Percentiles rank a stretch among this genome's conserved stretches.
Conservation (phyloP, 2,797 vertebrate genomes). For the Sparidentex hasta region DNA sequence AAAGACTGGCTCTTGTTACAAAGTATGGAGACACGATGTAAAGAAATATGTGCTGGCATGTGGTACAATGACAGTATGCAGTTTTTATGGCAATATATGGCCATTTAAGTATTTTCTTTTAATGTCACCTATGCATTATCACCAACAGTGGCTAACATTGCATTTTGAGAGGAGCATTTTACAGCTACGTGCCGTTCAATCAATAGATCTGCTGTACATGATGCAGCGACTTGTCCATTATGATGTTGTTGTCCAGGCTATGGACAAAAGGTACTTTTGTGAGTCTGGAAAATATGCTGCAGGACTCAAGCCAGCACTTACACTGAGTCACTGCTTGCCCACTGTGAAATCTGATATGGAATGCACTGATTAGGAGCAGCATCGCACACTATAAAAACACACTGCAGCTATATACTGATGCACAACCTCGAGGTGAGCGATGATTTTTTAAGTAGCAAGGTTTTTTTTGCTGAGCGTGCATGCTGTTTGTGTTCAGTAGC, state of each 20-base stretch:
- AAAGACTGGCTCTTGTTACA: slow-evolving; percentile 4
- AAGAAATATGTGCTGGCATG: slow-evolving; percentile 4
- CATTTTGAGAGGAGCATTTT: slow-evolving; percentile 47
- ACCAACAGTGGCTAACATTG: slow-evolving; percentile 16
- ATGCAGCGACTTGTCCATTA: slow-evolving; percentile 62
- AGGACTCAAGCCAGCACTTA: slow-evolving; percentile 70
- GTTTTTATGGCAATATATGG: slow-evolving; percentile 9
- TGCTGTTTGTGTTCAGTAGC: slow-evolving; percentile 20
- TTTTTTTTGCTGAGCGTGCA: slow-evolving; percentile 51
- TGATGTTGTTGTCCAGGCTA: slow-evolving; percentile 59
- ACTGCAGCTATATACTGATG: slow-evolving; percentile 54
- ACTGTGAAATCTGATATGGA: slow-evolving; percentile 80
- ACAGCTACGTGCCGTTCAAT: slow-evolving; percentile 27
- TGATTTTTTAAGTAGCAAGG: slow-evolving; percentile 2
- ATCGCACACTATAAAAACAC: slow-evolving; percentile 56
- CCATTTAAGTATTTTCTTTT: slow-evolving; percentile 2
- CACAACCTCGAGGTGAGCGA: slow-evolving; percentile 42
- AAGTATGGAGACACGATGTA: background rate
- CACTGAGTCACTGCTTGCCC: slow-evolving; percentile 75
- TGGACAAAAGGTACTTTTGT: slow-evolving; percentile 65
- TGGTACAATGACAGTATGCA: background rate
- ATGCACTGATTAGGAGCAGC: slow-evolving; percentile 69
- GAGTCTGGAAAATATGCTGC: slow-evolving; percentile 73
- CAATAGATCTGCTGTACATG: slow-evolving; percentile 31
- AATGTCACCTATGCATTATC: slow-evolving; percentile 8